phyloP scores from a whole-genome alignment of 2,888 invertebrate genomes.

The Perithous albicinctus region DNA sequence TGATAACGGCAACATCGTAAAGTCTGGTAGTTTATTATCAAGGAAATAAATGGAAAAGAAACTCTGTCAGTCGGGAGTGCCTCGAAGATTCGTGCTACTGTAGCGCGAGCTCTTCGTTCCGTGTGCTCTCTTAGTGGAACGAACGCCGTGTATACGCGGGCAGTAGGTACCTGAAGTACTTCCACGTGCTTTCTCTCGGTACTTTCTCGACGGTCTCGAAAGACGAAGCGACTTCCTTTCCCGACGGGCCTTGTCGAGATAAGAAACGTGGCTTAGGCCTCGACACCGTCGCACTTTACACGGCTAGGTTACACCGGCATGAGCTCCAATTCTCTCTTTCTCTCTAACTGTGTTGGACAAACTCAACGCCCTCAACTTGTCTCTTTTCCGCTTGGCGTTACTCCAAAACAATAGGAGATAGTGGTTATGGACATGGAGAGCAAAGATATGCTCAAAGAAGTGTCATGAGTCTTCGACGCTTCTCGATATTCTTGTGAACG shows the following conservation, averaged over 20 bases:
- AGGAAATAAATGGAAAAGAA: slow-evolving; percentile 40
- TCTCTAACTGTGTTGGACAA: background rate
- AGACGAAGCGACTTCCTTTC: slow-evolving; percentile 64
- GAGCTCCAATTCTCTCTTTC: slow-evolving; percentile 36
- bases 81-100: slow-evolving; percentile 52
- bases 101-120: slow-evolving; percentile 27
- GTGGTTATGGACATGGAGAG: slow-evolving; percentile 42
- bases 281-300: slow-evolving; percentile 61
- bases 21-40: background rate
- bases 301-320: slow-evolving; percentile 55
- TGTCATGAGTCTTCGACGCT: slow-evolving; percentile 40
- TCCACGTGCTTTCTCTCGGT: slow-evolving; percentile 78
- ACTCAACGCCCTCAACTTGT: slow-evolving; percentile 31
- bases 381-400: slow-evolving; percentile 47
- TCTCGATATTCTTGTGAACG: slow-evolving; percentile 11
- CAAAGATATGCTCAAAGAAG: slow-evolving; percentile 38
- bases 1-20: background rate
- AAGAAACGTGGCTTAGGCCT: slow-evolving; percentile 66
- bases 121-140: slow-evolving; percentile 64
- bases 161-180: slow-evolving; percentile 68
- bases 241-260: slow-evolving; percentile 62
- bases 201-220: slow-evolving; percentile 76
- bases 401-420: slow-evolving; percentile 61
- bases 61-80: slow-evolving; percentile 43
- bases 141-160: slow-evolving; percentile 60